Evolutionary conservation across 2,797 vertebrate species (phyloP).

Genomic region (Kryptolebias ocellatus): DNA sequence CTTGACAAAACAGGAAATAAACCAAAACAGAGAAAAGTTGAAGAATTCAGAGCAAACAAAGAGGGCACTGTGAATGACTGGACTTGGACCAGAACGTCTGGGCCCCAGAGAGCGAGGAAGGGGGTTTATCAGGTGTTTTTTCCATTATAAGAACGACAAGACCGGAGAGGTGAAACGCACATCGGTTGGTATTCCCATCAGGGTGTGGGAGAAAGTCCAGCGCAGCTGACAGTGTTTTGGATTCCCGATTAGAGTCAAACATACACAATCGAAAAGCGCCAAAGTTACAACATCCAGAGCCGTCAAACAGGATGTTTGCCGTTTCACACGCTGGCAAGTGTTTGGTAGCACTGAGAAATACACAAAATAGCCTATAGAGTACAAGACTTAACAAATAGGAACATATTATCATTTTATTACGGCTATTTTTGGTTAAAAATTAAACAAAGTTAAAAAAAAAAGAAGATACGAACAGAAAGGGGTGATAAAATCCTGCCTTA

Average conservation of each 20-base stretch:
- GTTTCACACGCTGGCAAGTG: background rate
- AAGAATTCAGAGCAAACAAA: slow-evolving; percentile 37
- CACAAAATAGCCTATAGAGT: background rate
- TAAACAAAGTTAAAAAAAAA: background rate
- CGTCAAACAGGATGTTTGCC: slow-evolving; percentile 7
- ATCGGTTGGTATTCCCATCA: slow-evolving; percentile 61
- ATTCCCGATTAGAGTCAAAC: background rate
- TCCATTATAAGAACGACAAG: slow-evolving; percentile 49
- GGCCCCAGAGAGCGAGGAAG: slow-evolving; percentile 16
- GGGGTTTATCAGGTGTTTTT: slow-evolving; percentile 59
- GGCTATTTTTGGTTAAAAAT: background rate
- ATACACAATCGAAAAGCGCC: background rate
- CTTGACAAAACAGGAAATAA: slow-evolving; percentile 38
- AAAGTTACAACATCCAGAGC: background rate
- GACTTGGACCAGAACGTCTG: slow-evolving; percentile 39
- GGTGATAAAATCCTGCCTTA: too few species aligned
- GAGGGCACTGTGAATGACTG: slow-evolving; percentile 33
- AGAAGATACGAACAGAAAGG: background rate
- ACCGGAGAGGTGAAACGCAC: slow-evolving; percentile 47
- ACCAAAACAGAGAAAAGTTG: slow-evolving; percentile 7
- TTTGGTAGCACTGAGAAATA: background rate
- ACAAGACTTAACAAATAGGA: too few species aligned
- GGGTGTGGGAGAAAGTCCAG: slow-evolving; percentile 14
- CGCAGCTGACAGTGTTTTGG: slow-evolving; percentile 1
- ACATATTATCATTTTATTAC: background rate